Evolutionary conservation across 1,140 invertebrate genomes (phyloP), one percentile per base, ranked within the genome.

Genomic region (Artemia franciscana): DNA sequence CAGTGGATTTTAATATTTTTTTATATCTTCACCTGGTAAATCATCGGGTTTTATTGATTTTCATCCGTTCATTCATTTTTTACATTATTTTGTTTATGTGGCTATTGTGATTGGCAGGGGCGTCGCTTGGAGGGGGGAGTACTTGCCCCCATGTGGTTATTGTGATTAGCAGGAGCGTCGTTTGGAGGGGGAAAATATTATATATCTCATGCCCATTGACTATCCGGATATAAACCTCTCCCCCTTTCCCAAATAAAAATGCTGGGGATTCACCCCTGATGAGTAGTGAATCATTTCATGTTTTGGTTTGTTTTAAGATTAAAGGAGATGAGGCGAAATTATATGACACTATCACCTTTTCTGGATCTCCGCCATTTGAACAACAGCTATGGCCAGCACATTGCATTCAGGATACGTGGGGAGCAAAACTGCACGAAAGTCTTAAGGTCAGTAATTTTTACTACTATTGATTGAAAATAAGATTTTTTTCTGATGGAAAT

Each of bases 371-470:
- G 21, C 74, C 80, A 5, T 82, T 84, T 77, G 84, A 84, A 67
- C 88, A 94, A 74, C 81, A 85, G 56, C 74, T 98, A 12, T 98
- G 93, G 90, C 94, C 93, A 4, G 77, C 82, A 5, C 93, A 98
- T 72, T 97, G 93, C 71, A 88, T 97, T 0, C 91, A 96, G 73
- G 84, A 89, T 66, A 85, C 86, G 0, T 91, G 88, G 88, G 94
- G 94, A 2, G 85, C 93, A 0, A 85, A 96, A 71, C 75, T 97
- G 58, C 90, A 96, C 72, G 83, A 86, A 70, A 86, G 95, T 70
- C 74, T 98, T 0, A 91, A 90, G 75, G 85, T 88, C 70, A 67
- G 61, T 30, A 28, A 63, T 21, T 58, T n/a, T n/a, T n/a, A n/a
- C n/a, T n/a, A n/a, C n/a, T n/a, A n/a, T n/a, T n/a, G n/a, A n/a